phyloP scores from a whole-genome alignment of 1,140 invertebrate genomes.

The Trypoxylus dichotomus region DNA sequence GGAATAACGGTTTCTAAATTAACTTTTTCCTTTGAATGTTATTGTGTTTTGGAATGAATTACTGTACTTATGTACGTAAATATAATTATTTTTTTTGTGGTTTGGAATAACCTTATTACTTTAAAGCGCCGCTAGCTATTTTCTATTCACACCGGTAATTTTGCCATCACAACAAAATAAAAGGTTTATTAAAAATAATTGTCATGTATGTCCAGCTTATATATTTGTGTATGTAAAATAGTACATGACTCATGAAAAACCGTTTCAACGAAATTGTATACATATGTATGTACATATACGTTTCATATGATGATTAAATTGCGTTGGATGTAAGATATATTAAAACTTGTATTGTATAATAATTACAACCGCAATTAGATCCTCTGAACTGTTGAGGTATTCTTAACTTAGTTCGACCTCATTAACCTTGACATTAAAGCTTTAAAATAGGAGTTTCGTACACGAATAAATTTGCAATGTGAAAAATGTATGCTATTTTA shows the following conservation, averaged over 20 bases:
- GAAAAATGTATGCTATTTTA: not conserved
- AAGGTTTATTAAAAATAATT: not conserved
- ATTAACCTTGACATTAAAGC: slow-evolving; percentile 7
- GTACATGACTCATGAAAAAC: not conserved
- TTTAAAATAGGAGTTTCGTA: not conserved
- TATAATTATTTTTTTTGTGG: not conserved
- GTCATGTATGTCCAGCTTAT: not conserved
- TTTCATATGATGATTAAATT: not conserved
- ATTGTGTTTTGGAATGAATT: not conserved
- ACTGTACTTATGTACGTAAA: not conserved
- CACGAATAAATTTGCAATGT: not conserved
- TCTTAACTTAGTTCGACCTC: not conserved
- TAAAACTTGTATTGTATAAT: not conserved
- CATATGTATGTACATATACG: too few species aligned
- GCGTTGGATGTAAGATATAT: not conserved
- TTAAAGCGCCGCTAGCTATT: not conserved
- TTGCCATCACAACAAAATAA: not conserved
- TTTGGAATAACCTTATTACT: not conserved
- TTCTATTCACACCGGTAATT: not conserved
- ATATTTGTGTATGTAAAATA: not conserved
- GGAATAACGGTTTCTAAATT: not conserved
- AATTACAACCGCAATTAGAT: not conserved
- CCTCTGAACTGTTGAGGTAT: too few species aligned
- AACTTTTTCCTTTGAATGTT: slow-evolving; percentile 1
- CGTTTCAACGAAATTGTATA: too few species aligned